Evolutionary conservation across 2,888 invertebrate species (phyloP).

Genomic region (Catocala fraxini): DNA sequence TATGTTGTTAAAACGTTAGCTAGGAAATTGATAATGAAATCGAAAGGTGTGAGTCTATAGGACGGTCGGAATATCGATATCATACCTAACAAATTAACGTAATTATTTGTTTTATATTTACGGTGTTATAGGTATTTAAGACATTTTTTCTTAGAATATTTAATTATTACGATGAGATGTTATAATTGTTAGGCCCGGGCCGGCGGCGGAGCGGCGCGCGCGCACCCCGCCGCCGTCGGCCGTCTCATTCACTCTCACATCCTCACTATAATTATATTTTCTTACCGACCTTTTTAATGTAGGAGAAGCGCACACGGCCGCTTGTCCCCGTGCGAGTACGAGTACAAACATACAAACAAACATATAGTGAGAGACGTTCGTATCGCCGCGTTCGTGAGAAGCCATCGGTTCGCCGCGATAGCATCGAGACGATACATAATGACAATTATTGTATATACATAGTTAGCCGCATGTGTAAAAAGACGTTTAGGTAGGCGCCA

Average conservation of each 20-base stretch:
- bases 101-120: constrained; percentile 88
- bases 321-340: constrained; percentile 83
- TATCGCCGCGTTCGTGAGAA: constrained; percentile 85
- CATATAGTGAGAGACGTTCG: constrained; percentile 81
- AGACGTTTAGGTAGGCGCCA: constrained; percentile 72
- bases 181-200: constrained; percentile 83
- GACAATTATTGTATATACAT: constrained; percentile 85
- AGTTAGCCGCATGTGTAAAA: constrained; percentile 86
- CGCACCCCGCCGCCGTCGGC: constrained; percentile 73
- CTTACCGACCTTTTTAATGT: constrained; percentile 85
- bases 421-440: constrained; percentile 78
- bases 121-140: constrained; percentile 88
- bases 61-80: constrained; percentile 86
- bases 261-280: constrained; percentile 87
- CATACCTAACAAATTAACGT: constrained; percentile 88
- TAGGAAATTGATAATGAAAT: constrained; percentile 88
- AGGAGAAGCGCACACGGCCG: constrained; percentile 86
- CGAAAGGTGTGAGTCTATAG: constrained; percentile 86
- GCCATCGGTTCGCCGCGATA: constrained; percentile 86
- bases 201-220: constrained; percentile 70
- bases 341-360: constrained; percentile 76
- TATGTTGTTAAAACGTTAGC: constrained; percentile 87
- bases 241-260: constrained; percentile 84
- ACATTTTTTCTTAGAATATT: constrained; percentile 88
- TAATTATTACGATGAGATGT: constrained; percentile 86